Evolutionary conservation across 2,113 vertebrate genomes (phyloP).

Genomic region (Theristicus caerulescens): DNA sequence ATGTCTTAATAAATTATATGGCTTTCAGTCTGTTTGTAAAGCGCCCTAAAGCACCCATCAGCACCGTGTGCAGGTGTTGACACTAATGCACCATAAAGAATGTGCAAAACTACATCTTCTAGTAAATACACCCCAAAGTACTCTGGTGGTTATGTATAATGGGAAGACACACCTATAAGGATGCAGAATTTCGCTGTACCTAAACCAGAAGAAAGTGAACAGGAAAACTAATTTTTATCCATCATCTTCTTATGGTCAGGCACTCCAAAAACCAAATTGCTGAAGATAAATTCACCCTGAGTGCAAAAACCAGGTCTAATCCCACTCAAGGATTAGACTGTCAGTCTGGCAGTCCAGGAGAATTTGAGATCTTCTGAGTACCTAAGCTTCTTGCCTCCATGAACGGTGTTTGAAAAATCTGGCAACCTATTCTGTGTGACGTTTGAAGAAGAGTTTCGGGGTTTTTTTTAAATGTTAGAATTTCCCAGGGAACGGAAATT

Average conservation of each 20-base stretch:
- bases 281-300: neutral
- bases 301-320: neutral
- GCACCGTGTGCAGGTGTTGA: neutral
- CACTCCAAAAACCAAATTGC: neutral
- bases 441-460: neutral
- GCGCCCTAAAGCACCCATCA: neutral
- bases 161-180: neutral
- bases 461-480: neutral
- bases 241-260: rapidly evolving
- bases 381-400: neutral
- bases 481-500: neutral
- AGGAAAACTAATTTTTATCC: neutral
- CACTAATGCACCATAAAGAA: neutral
- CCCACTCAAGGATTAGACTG: neutral
- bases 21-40: neutral
- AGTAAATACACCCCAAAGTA: neutral
- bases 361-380: neutral
- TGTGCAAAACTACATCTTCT: neutral
- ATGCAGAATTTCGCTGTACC: neutral
- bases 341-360: neutral
- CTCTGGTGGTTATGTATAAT: neutral
- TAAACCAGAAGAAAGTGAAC: neutral
- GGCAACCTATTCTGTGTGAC: neutral
- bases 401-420: neutral
- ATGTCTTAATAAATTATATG: constrained; percentile 18